Percentiles rank a stretch among this genome's conserved stretches.
Conservation (phyloP, 92 coral and sea anemone species). For the Epizoanthus rinbou region DNA sequence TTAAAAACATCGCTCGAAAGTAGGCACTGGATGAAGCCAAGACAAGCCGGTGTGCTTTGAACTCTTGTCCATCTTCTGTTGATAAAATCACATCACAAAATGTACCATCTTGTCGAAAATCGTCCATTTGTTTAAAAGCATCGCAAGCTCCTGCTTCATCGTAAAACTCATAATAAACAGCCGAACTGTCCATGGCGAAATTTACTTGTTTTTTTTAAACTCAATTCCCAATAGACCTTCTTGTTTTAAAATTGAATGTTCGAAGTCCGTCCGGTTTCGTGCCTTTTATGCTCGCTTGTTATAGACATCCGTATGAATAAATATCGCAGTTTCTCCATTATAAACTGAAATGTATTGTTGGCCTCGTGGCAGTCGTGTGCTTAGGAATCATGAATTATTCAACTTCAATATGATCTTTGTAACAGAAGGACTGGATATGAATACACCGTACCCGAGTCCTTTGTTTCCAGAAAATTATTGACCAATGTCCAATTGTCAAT, state of each 20-base stretch:
- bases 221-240: neutral
- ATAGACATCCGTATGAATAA: constrained; percentile 1
- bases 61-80: constrained; percentile 84
- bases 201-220: too few relatives aligned
- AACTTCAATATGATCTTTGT: neutral
- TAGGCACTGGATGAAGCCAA: constrained; percentile 92
- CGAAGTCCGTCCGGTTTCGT: neutral
- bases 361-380: constrained; percentile 51
- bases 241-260: too few relatives aligned
- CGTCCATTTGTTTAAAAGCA: constrained; percentile 72
- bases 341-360: constrained; percentile 1
- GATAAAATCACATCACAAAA: constrained; percentile 87
- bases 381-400: constrained; percentile 31
- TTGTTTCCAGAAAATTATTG: neutral
- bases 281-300: neutral
- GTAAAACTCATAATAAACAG: constrained; percentile 72
- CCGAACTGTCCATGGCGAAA: constrained; percentile 58
- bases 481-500: neutral
- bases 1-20: constrained; percentile 95
- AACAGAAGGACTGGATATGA: neutral
- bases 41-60: constrained; percentile 85
- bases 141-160: constrained; percentile 75
- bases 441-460: neutral
- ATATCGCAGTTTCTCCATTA: neutral
- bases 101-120: constrained; percentile 77